These are phyloP conservation scores for Palythoa grandis DNA, from an alignment of 92 coral and sea anemone genomes.

Conservation along the genomic window DNA sequence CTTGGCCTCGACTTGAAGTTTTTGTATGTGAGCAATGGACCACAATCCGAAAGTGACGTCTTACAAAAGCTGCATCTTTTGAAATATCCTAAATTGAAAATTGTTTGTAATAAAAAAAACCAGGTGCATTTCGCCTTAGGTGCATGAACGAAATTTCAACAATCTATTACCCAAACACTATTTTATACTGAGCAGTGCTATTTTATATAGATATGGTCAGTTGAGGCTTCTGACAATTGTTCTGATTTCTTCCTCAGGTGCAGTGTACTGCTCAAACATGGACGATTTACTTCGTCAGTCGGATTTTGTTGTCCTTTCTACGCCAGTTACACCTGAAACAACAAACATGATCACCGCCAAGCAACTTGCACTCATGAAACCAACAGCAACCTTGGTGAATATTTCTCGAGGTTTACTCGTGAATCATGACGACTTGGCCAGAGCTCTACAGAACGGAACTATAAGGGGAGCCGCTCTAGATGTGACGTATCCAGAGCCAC, in stretches of 20 bases:
- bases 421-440: slow-evolving; percentile 71
- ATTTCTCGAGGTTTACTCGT: slow-evolving; percentile 80
- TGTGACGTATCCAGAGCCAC: slow-evolving; percentile 78
- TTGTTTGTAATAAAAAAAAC: too few species aligned
- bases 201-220: too few species aligned
- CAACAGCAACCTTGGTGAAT: slow-evolving; percentile 76
- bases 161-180: too few species aligned
- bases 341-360: slow-evolving; percentile 67
- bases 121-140: too few species aligned
- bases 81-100: too few species aligned
- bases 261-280: slow-evolving; percentile 58
- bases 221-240: too few species aligned
- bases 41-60: too few species aligned
- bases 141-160: too few species aligned
- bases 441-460: slow-evolving; percentile 69
- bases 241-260: slow-evolving; percentile 45
- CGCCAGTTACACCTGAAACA: slow-evolving; percentile 67
- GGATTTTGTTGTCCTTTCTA: slow-evolving; percentile 78
- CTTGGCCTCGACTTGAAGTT: too few species aligned
- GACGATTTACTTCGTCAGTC: slow-evolving; percentile 69
- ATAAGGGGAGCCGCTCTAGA: slow-evolving; percentile 80
- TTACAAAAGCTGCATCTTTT: too few species aligned
- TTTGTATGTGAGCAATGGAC: too few species aligned
- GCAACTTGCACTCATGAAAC: slow-evolving; percentile 73
- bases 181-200: too few species aligned